Evolutionary conservation across 2,888 invertebrate species (phyloP), one percentile per base, ranked within the genome.

Genomic region (Crocallis elinguaria): DNA sequence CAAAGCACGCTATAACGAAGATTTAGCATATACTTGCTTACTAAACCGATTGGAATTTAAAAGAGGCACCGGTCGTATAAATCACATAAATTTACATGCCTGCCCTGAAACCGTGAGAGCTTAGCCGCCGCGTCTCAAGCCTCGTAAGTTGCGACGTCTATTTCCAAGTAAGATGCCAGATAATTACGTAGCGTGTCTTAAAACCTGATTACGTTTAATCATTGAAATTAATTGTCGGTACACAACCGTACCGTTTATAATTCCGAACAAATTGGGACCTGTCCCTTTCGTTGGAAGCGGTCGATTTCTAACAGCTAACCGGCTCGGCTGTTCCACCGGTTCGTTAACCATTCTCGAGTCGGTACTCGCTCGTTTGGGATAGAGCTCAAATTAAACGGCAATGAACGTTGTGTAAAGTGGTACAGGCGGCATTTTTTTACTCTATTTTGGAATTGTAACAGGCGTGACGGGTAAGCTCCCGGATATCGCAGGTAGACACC

Each of bases 401-500:
- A 75, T 84, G 86, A 67, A 82, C 76, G 73, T 64, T 69, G 76
- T 82, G 79, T 75, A 73, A 80, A 82, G 71, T 77, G 75, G 75
- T 80, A 71, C 73, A 63, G 69, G 49, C 66, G 63, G 57, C 62
- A 35, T 65, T 77, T 75, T 80, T 80, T 82, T 74, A 64, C 66
- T 78, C 73, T 82, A 75, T 84, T 84, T 85, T 79, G 75, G 67
- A 77, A 74, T 73, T 73, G 77, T 77, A 78, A 75, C 76, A 75
- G 75, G 71, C 78, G 75, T 77, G 81, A 77, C 76, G 75, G 74
- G 74, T 74, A 71, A 68, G 80, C 83, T 80, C 78, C 84, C 84
- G 84, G 84, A 83, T 85, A 77, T 80, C 73, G 81, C 89, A 88
- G 88, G 89, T 88, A 89, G 88, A 71, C 68, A 79, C 86, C 45